Base-by-base conservation (phyloP, 2,113 vertebrate species). In the Megaptera novaeangliae region DNA sequence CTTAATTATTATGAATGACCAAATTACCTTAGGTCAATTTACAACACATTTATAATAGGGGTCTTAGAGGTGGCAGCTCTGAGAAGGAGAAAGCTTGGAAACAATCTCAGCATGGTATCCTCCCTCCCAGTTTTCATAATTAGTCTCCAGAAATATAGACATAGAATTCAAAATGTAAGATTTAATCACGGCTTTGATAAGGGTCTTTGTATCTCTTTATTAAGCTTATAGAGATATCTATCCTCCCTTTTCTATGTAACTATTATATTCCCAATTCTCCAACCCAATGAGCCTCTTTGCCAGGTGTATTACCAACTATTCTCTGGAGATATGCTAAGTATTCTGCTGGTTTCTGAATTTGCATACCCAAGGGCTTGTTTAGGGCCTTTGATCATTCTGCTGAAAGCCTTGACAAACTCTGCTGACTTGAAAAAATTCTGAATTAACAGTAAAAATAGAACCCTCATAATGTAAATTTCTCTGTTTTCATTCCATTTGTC, bases 341-440 rank as follows among this genome's bases (percentile, higher is more conserved):
- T 71, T 82, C 41, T 85, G 14, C 49, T 91, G 49, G 36, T 71
- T 77, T 77, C 90, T 93, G 61, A 91, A 83, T 95, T 41, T 95
- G 66, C 29, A 87, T 86, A 66, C 46, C 61, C 80, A 90, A 46
- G 20, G 25, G 78, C 59, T 93, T 93, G 23, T 78, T 94, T 59
- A 89, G 34, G 23, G 23, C 10, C 66, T 91, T 97, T 93, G 49
- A 95, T 87, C 66, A 86, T 74, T 80, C 80, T 93, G 39, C 68
- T 55, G 57, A 80, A 95, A 89, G 31, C 41, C 80, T 49, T 90
- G 69, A 88, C 57, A 88, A 72, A 88, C 61, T 97, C 57, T 88
- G 55, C 36, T 94, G 55, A 78, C 63, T 84, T n/a, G 8, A 75
- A 66, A 87, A 72, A 78, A 46, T 52, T 61, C 57, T 86, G 46